phyloP scores from a whole-genome alignment of 1,140 invertebrate species.

The Sogatella furcifera region DNA sequence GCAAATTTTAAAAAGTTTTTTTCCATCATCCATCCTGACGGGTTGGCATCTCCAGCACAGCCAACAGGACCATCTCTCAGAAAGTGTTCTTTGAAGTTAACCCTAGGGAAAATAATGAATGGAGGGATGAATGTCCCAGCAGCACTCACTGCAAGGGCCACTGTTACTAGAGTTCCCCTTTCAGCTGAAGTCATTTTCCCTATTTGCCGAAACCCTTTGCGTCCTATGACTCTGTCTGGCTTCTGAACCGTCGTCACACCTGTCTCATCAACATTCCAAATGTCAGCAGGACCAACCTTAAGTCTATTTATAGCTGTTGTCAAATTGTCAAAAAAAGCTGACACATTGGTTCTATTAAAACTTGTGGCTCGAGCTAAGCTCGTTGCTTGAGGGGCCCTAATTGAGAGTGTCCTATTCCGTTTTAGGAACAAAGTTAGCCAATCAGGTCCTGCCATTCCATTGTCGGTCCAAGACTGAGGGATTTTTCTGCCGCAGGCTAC shows the following conservation, averaged over 20 bases:
- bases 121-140: slow-evolving; percentile 27
- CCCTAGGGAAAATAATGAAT: slow-evolving; percentile 31
- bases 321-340: slow-evolving; percentile 27
- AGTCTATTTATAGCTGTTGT: slow-evolving; percentile 22
- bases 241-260: slow-evolving; percentile 35
- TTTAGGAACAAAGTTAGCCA: slow-evolving; percentile 27
- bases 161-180: slow-evolving; percentile 34
- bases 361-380: slow-evolving; percentile 21
- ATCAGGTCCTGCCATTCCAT: slow-evolving; percentile 28
- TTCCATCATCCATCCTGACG: slow-evolving; percentile 34
- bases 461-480: slow-evolving; percentile 27
- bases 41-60: slow-evolving; percentile 27
- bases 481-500: no score
- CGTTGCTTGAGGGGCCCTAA: slow-evolving; percentile 29
- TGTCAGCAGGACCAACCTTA: slow-evolving; percentile 28
- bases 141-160: slow-evolving; percentile 30
- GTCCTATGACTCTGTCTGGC: slow-evolving; percentile 27
- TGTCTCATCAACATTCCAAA: slow-evolving; percentile 36
- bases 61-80: slow-evolving; percentile 32
- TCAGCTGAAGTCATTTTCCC: slow-evolving; percentile 34
- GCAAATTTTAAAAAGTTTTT: slow-evolving; percentile 22
- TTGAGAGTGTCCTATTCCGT: slow-evolving; percentile 28
- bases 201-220: slow-evolving; percentile 35
- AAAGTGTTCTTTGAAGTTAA: slow-evolving; percentile 33
- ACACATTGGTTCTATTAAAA: slow-evolving; percentile 17